Evolutionary conservation across 2,888 invertebrate genomes (phyloP), one percentile per base, ranked within the genome.

Genomic region (Cephus runcator): DNA sequence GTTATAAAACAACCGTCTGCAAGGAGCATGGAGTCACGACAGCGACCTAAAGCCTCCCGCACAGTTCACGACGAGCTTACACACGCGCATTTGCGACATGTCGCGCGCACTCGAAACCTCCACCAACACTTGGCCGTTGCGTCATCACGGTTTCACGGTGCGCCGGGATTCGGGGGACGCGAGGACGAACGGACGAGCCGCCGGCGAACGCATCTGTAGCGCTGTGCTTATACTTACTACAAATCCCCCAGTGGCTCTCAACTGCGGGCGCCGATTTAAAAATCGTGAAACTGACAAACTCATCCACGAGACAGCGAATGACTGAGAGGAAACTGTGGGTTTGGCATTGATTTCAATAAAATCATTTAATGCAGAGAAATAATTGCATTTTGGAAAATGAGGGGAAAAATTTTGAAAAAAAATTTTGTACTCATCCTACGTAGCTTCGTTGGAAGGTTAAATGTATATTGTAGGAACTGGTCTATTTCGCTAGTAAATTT

Each of bases 131-230:
- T 79, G n/a, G 81, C 77, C 82, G 82, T 88, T 88, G 83, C 87
- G 85, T 88, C 88, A 88, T 87, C 87, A 83, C 75, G 81, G 83
- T 86, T 86, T 87, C 83, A 85, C 84, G 82, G 83, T 84, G 82
- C 81, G 83, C 79, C 77, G 82, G 84, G 86, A 88, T 87, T 86
- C 84, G 82, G 75, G 75, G 68, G 33, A 68, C 76, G 35, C 12
- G 73, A 31, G 40, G 33, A 75, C 71, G 74, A 34, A 31, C 77
- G 69, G 36, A 69, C 81, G 80, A 81, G 81, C 81, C 73, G 75
- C 73, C 80, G 78, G 79, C 79, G 73, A 73, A 80, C 81, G 79
- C 78, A 78, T 79, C 79, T 79, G 80, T 79, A 80, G 69, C 79
- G 77, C 76, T 31, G 31, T 76, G 68, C 73, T 74, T 73, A 69